Percentiles rank a stretch among this genome's conserved stretches.
These are phyloP conservation scores for Raphicerus campestris DNA, from an alignment of 2,113 vertebrate genomes.

Conservation along the genomic window DNA sequence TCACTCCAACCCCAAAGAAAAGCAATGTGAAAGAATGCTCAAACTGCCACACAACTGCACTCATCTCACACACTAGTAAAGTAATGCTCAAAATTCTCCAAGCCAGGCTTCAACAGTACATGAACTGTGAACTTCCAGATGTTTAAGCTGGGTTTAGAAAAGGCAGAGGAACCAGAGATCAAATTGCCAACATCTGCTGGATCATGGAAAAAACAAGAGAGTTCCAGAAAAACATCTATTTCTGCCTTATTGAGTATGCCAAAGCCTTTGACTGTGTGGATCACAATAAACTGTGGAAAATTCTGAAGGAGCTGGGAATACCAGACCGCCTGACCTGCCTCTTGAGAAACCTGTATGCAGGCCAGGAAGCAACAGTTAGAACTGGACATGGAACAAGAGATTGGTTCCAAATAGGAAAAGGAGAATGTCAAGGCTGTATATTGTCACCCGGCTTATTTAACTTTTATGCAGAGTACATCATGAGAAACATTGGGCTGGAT, in stretches of 20 bases:
- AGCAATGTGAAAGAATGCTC: neutral
- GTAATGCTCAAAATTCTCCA: neutral
- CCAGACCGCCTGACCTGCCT: neutral
- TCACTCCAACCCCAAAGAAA: neutral
- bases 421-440: neutral
- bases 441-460: neutral
- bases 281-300: neutral
- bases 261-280: neutral
- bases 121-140: neutral
- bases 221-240: neutral
- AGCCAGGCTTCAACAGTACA: neutral
- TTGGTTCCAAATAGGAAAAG: neutral
- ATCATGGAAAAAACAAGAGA: neutral
- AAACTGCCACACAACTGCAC: neutral
- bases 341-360: neutral
- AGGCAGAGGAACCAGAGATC: neutral
- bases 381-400: neutral
- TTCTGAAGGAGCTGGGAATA: neutral
- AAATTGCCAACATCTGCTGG: neutral
- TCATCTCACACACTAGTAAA: neutral
- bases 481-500: too few species aligned
- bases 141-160: neutral
- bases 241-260: neutral
- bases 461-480: too few species aligned
- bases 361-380: neutral